Base-by-base conservation (phyloP, 2,888 invertebrate species). In the Drosophila dives region DNA sequence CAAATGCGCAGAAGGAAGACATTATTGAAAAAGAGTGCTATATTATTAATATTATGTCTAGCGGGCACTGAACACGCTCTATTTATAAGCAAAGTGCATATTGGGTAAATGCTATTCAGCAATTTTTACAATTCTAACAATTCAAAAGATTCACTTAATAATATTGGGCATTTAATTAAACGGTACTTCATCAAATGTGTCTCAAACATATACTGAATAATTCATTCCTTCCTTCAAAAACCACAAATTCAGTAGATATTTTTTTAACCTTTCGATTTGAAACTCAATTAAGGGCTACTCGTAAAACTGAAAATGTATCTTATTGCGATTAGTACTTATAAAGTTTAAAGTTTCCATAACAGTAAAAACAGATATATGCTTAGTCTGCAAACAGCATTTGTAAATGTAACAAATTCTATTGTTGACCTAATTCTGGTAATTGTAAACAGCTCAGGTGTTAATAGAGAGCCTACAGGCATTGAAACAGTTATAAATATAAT, bases 1-100 rank as follows among this genome's bases (percentile, higher is more conserved):
- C 53, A 80, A 80, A 66, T 80, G 77, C 77, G 77, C 72, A 77
- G 42, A 76, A 80, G 81, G 73, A 81, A 77, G 63, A 77, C 77
- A 64, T 77, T 77, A 75, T 74, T 60, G 51, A 20, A 50, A 40
- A 68, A 55, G 12, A 29, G 32, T 38, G 23, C 23, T n/a, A 51
- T 64, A 58, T 40, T 49, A 51, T 42, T 23, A 12, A 23, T 23
- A 45, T 23, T 0, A 45, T 50, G 20, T 51, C 5, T 29, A 7
- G 3, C 6, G 23, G 23, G 17, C 32, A 33, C 56, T 42, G 23
- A 33, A 23, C 17, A 33, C 45, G 45, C 23, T 23, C 23, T 34
- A 53, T 34, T 54, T 12, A 20, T 20, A 26, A 17, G 17, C 6
- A 8, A 11, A 26, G 7, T 45, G 23, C 45, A 45, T 45, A 15